Conservation (phyloP, 2,797 vertebrate species). For the Phylloscopus collybita region DNA sequence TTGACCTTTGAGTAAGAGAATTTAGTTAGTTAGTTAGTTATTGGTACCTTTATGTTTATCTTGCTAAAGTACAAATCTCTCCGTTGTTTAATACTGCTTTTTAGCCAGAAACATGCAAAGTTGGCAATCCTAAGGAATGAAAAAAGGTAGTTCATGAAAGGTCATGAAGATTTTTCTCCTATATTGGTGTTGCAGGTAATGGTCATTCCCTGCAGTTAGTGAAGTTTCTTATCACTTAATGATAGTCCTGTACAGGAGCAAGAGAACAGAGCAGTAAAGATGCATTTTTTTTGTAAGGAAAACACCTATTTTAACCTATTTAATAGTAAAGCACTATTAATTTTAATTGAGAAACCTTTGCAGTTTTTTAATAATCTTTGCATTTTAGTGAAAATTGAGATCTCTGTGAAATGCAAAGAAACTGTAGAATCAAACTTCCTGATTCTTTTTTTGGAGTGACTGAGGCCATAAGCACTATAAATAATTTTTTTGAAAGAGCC, state of each 20-base stretch:
- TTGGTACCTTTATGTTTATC: background rate
- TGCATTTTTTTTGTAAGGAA: background rate
- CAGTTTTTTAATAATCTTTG: background rate
- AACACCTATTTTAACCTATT: too few species aligned
- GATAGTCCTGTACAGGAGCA: background rate
- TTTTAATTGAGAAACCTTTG: background rate
- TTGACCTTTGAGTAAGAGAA: background rate
- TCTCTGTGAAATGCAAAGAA: background rate
- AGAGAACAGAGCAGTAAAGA: background rate
- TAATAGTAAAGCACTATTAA: background rate
- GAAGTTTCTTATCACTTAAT: background rate
- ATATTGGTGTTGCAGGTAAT: background rate
- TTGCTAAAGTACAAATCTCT: background rate
- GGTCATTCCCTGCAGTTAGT: background rate
- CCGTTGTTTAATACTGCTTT: background rate
- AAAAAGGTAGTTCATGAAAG: background rate
- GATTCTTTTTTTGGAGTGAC: background rate
- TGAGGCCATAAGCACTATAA: background rate
- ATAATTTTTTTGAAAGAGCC: conserved; percentile 31
- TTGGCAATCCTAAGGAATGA: background rate
- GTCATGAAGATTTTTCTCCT: background rate
- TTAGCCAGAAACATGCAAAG: background rate
- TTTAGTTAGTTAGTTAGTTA: background rate
- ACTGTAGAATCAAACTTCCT: background rate
- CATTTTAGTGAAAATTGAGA: background rate